phyloP scores from a whole-genome alignment of 2,797 vertebrate species.

The Melanotaenia nigrans region DNA sequence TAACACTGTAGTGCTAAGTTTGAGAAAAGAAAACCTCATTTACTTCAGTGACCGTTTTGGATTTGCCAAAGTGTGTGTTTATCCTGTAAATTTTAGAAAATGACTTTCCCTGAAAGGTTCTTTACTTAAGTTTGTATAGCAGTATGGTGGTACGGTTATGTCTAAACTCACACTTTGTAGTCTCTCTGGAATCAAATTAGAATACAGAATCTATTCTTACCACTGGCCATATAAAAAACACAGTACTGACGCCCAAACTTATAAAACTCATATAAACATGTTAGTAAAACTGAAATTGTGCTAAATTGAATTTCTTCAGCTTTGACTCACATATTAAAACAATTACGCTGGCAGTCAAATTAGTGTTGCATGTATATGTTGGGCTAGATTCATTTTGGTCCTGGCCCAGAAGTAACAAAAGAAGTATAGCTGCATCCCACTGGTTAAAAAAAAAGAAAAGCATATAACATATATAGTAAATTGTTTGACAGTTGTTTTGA shows the following conservation, averaged over 20 bases:
- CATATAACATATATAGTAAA: too few relatives aligned
- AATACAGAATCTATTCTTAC: background rate
- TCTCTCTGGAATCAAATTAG: background rate
- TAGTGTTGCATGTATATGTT: background rate
- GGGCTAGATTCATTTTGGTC: background rate
- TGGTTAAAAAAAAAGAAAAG: background rate
- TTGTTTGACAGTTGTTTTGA: background rate
- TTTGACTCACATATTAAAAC: background rate
- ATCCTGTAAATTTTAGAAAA: slow-evolving; percentile 45
- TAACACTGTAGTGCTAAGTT: slow-evolving; percentile 67
- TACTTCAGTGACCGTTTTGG: slow-evolving; percentile 58
- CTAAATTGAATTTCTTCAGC: background rate
- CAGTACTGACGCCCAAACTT: background rate
- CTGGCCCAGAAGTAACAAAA: background rate
- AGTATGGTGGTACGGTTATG: background rate
- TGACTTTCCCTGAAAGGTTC: slow-evolving; percentile 42
- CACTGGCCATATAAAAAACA: background rate
- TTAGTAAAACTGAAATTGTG: background rate
- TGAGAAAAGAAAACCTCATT: slow-evolving; percentile 75
- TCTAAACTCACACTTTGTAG: background rate
- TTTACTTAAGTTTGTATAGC: slow-evolving; percentile 27
- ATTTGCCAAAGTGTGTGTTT: slow-evolving; percentile 52
- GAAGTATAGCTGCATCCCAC: background rate
- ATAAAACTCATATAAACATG: background rate
- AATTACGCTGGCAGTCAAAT: background rate